A percentile compares a stretch with the other conserved stretches of the same genome.
These are phyloP conservation scores for Bradypodion pumilum DNA, from an alignment of 2,797 vertebrate species.

Conservation along the genomic window DNA sequence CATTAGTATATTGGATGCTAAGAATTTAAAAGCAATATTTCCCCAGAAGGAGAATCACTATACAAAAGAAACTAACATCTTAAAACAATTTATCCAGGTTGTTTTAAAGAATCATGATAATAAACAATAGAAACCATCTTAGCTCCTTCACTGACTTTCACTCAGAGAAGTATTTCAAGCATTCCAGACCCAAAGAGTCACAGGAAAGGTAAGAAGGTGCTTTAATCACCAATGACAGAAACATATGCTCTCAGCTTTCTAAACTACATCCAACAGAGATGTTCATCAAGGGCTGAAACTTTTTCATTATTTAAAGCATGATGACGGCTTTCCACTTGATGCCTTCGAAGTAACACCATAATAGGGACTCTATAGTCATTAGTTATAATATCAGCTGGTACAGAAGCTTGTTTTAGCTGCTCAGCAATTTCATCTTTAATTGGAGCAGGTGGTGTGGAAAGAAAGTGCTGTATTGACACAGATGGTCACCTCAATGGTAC, in stretches of 20 bases:
- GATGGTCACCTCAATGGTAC: conserved; percentile 39
- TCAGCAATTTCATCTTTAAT: conserved; percentile 58
- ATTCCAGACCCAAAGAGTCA: conserved; percentile 69
- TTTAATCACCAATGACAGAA: conserved; percentile 63
- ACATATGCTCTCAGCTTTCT: conserved; percentile 68
- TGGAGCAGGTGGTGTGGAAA: conserved; percentile 58
- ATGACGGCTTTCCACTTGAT: conserved; percentile 65
- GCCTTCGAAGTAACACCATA: conserved; percentile 64
- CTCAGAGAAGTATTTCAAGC: conserved; percentile 62
- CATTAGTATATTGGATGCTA: conserved; percentile 68
- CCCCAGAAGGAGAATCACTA: conserved; percentile 50
- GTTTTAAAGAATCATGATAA: conserved; percentile 34
- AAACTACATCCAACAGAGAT: conserved; percentile 66
- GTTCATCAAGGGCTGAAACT: conserved; percentile 68
- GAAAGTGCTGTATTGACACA: conserved; percentile 53
- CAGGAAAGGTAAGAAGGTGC: conserved; percentile 67
- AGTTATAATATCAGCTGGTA: conserved; percentile 65
- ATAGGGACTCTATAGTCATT: conserved; percentile 66
- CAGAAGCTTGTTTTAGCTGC: conserved; percentile 59
- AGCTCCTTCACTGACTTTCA: conserved; percentile 52
- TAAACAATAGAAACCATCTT: conserved; percentile 47
- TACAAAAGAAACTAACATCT: neutral
- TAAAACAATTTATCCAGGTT: neutral
- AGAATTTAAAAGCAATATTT: conserved; percentile 66
- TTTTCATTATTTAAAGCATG: conserved; percentile 72